phyloP scores from a whole-genome alignment of 2,113 vertebrate species.

The Petrocephalus zakoni region DNA sequence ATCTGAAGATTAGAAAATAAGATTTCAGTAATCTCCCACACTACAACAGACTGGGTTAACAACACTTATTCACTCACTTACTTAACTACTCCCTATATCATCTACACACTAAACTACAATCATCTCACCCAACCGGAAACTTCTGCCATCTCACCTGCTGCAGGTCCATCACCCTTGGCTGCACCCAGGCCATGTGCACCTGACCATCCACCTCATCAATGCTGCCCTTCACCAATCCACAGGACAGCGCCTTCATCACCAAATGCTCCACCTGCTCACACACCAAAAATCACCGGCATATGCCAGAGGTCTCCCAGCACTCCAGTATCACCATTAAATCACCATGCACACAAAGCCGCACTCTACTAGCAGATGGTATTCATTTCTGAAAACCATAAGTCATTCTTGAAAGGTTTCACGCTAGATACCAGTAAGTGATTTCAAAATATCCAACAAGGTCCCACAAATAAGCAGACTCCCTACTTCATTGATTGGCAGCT shows the following conservation, averaged over 20 bases:
- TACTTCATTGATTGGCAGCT: constrained; percentile 1
- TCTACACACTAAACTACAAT: neutral
- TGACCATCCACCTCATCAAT: constrained; percentile 34
- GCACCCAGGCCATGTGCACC: constrained; percentile 33
- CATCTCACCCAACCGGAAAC: neutral
- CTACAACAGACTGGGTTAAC: neutral
- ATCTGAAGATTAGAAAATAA: constrained; percentile 5
- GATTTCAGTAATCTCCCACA: neutral
- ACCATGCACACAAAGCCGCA: neutral
- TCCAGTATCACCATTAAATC: neutral
- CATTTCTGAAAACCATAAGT: neutral
- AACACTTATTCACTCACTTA: neutral
- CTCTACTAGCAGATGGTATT: neutral
- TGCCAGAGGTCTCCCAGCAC: neutral
- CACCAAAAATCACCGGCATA: neutral
- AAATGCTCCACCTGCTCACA: constrained; percentile 29
- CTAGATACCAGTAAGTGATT: neutral
- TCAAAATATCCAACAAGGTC: neutral
- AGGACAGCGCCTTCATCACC: constrained; percentile 30
- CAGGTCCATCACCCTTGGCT: constrained; percentile 32
- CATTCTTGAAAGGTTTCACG: neutral
- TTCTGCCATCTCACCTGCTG: constrained; percentile 25
- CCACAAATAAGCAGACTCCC: neutral
- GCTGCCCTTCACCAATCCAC: constrained; percentile 29
- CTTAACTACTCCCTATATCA: neutral